Evolutionary conservation across 2,113 vertebrate genomes (phyloP).

Genomic region (Eptesicus fuscus): DNA sequence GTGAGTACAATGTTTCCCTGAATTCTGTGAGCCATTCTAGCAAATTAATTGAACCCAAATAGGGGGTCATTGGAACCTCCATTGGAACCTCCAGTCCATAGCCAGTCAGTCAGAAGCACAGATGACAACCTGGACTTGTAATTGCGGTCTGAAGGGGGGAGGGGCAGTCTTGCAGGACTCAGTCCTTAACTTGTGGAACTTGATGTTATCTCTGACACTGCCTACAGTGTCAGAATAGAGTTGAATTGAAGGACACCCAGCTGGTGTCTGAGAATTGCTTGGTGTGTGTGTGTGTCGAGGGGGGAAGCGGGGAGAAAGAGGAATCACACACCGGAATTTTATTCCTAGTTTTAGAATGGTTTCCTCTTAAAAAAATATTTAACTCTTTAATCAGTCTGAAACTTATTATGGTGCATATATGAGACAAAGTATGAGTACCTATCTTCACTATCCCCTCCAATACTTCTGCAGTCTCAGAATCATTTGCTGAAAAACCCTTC

Average conservation of each 20-base stretch:
- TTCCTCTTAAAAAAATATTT: background rate
- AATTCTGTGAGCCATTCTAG: background rate
- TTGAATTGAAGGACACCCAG: background rate
- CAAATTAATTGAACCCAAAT: background rate
- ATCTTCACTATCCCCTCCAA: background rate
- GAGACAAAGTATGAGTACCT: background rate
- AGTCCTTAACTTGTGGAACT: background rate
- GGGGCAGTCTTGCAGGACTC: background rate
- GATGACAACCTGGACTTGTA: background rate
- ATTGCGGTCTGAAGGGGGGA: too few relatives aligned
- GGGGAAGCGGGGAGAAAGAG: too few relatives aligned
- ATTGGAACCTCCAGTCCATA: background rate
- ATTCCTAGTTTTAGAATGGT: background rate
- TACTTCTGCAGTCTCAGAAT: background rate
- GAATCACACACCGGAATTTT: background rate
- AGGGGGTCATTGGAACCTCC: background rate
- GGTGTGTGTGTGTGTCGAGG: background rate
- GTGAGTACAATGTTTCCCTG: background rate
- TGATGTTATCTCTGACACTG: too few relatives aligned
- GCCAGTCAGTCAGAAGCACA: background rate
- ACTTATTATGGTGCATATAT: background rate
- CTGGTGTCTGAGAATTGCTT: background rate
- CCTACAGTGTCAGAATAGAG: background rate
- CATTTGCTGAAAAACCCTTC: background rate
- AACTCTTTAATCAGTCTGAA: background rate